A percentile compares a stretch with the other conserved stretches of the same genome.
Evolutionary conservation across 2,797 vertebrate genomes (phyloP).

Genomic region (Platalea minor): DNA sequence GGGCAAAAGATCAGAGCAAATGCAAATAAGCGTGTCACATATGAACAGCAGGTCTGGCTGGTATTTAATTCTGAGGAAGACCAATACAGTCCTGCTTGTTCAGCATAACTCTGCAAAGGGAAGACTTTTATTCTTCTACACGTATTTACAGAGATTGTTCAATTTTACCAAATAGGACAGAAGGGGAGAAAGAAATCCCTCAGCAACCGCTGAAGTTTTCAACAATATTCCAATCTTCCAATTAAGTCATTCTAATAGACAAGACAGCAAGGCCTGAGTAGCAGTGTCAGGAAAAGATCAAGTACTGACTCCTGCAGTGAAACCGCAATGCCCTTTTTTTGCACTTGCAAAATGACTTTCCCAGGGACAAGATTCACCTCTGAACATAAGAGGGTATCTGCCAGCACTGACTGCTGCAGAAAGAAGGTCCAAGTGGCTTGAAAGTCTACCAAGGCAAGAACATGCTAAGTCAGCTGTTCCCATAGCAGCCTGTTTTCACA

Average conservation of each 20-base stretch:
- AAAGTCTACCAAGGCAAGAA: background rate
- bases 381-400: background rate
- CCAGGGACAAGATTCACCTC: background rate
- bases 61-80: slow-evolving; percentile 18
- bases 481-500: background rate
- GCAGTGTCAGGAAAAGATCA: background rate
- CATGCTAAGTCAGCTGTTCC: background rate
- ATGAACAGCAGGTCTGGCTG: slow-evolving; percentile 50
- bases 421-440: background rate
- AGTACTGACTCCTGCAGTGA: background rate
- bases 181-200: slow-evolving; percentile 4
- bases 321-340: background rate
- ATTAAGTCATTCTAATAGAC: background rate
- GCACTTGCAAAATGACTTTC: background rate
- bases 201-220: background rate
- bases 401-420: background rate
- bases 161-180: background rate
- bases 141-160: background rate
- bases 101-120: background rate
- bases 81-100: background rate
- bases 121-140: background rate
- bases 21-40: slow-evolving; percentile 42
- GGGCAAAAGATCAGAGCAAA: slow-evolving; percentile 65
- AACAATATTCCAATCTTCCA: background rate
- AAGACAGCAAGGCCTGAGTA: background rate